Evolutionary conservation across 2,113 vertebrate species (phyloP).

Genomic region (Eleginops maclovinus): DNA sequence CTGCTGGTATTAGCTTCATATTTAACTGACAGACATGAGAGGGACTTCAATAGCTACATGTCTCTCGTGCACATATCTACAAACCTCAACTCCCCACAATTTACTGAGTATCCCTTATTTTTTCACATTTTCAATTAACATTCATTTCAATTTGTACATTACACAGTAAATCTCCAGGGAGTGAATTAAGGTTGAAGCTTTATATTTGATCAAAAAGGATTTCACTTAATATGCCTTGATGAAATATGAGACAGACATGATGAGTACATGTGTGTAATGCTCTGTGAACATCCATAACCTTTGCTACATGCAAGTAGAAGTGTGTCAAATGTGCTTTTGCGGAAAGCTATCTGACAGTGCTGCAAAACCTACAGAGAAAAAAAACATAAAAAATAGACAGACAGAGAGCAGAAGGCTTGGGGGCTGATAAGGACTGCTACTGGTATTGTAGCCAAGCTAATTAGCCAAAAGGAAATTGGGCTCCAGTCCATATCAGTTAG

Average conservation of each 20-base stretch:
- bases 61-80: neutral
- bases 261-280: neutral
- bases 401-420: constrained; percentile 58
- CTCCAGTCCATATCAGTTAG: constrained; percentile 78
- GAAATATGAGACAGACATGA: constrained; percentile 2
- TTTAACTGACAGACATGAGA: neutral
- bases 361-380: constrained; percentile 3
- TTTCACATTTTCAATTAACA: constrained; percentile 1
- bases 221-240: neutral
- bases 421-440: constrained; percentile 77
- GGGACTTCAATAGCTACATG: too few species aligned
- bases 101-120: too few species aligned
- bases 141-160: constrained; percentile 3
- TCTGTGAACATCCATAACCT: neutral
- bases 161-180: constrained; percentile 14
- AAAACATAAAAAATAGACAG: constrained; percentile 16
- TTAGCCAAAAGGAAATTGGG: constrained; percentile 85
- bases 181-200: neutral
- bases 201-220: neutral
- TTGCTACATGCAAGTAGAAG: constrained; percentile 14
- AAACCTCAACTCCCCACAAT: neutral
- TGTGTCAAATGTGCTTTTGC: constrained; percentile 17
- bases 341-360: constrained; percentile 34
- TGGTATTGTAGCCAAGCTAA: constrained; percentile 81
- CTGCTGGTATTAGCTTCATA: neutral